Percentiles rank a stretch among this genome's conserved stretches.
These are phyloP conservation scores for Galerucella pusilla DNA, from an alignment of 2,888 invertebrate species.

Conservation along the genomic window DNA sequence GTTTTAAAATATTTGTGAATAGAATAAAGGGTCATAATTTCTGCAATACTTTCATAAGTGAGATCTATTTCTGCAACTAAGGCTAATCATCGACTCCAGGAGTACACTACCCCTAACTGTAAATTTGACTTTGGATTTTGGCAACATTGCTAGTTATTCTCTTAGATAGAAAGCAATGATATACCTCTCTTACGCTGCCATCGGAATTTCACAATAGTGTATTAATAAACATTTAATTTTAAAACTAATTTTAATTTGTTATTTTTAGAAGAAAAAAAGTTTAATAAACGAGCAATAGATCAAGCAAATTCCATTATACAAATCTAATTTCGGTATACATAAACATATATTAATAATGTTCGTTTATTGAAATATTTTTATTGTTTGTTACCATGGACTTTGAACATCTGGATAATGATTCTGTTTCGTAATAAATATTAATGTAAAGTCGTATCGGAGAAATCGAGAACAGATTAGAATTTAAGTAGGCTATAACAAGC, in stretches of 20 bases:
- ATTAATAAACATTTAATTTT: background rate
- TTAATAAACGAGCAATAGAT: background rate
- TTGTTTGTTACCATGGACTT: background rate
- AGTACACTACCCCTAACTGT: too few species aligned
- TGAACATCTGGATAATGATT: background rate
- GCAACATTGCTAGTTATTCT: too few species aligned
- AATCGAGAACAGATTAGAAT: background rate
- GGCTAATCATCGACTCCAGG: too few species aligned
- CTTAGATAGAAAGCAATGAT: too few species aligned
- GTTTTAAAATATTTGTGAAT: too few species aligned
- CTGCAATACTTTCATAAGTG: too few species aligned
- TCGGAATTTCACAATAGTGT: too few species aligned
- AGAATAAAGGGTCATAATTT: too few species aligned
- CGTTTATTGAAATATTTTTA: background rate
- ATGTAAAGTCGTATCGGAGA: too few species aligned
- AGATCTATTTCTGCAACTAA: too few species aligned
- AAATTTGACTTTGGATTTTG: too few species aligned
- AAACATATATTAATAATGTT: background rate
- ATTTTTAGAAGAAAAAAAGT: background rate
- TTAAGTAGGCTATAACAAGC: background rate
- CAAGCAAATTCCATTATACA: background rate
- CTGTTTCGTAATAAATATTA: background rate
- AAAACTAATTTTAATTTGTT: background rate
- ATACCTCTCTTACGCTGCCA: too few species aligned
- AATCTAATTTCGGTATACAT: background rate